A percentile compares a stretch with the other conserved stretches of the same genome.
These are phyloP conservation scores for Limosa lapponica DNA, from an alignment of 2,797 vertebrate species.

Conservation along the genomic window DNA sequence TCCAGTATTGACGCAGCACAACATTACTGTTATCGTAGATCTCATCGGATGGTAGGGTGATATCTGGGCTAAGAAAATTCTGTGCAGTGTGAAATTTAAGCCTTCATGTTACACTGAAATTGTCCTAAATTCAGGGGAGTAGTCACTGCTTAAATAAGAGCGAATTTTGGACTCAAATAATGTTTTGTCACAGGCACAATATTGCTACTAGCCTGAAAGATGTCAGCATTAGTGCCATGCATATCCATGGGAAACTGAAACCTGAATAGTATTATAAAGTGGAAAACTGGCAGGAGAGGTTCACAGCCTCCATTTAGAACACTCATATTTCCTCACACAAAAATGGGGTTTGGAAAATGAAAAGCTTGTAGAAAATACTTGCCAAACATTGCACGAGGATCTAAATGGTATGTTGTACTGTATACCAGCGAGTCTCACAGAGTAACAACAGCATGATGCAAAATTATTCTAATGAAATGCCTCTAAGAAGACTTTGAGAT, in stretches of 20 bases:
- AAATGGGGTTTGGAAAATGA: not conserved
- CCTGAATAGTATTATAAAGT: not conserved
- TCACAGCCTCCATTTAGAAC: not conserved
- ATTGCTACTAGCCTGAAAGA: not conserved
- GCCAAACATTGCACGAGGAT: not conserved
- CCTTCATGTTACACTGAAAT: not conserved
- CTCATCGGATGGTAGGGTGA: not conserved
- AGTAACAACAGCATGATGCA: not conserved
- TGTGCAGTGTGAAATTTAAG: not conserved
- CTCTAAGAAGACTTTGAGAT: not conserved
- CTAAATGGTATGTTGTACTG: not conserved
- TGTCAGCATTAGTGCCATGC: not conserved
- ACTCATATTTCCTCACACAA: not conserved
- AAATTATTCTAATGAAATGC: not conserved
- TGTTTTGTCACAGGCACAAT: not conserved
- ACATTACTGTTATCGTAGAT: not conserved
- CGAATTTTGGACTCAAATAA: not conserved
- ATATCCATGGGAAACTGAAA: not conserved
- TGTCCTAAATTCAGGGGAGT: not conserved
- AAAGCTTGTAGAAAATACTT: not conserved
- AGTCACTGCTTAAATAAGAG: not conserved
- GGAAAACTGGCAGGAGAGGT: not conserved
- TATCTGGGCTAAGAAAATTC: not conserved
- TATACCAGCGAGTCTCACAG: not conserved
- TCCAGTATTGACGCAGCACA: not conserved